Evolutionary conservation across 64 coral and sea anemone genomes (phyloP), one percentile per base, ranked within the genome.

Genomic region (Pocillopora damicornis): DNA sequence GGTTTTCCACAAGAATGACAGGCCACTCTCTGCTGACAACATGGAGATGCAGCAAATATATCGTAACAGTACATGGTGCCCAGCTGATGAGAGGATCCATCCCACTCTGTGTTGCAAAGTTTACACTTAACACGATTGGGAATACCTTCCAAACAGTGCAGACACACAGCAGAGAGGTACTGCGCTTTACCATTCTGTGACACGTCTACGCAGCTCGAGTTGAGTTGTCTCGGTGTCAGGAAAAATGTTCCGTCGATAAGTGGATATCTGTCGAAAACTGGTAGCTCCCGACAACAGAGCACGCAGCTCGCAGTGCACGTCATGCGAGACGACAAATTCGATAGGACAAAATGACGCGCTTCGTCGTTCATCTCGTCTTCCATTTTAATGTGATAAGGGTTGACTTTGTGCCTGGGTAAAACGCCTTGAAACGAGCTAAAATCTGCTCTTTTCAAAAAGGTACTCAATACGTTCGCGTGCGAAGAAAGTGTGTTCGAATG

Each of bases 311-410:
- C 88, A 8, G 88, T 88, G 14, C 88, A 86, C 9, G 92, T 90
- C 86, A 90, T 86, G 63, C 76, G 88, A 77, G 90, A 92, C 79
- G 90, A 91, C 17, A 90, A 91, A 15, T 87, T 99, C 62, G 88
- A 99, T 2, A 97, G 79, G 4, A 99, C 93, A 56, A 99, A 95
- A 61, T 92, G 91, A 25, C 97, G 76, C 15, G 93, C 93, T 9
- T 99, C 97, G 79, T 99, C 97, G 69, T 86, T 89, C 80, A 76
- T 87, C 25, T 99, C 97, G 17, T 98, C 95, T 26, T 99, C 97
- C 97, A 99, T 99, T 88, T 99, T 99, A 60, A 99, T 99, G 34
- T 99, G 93, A 76, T 95, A 99, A 30, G 97, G 97, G 86, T 99
- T 99, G 4, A 99, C 90, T 91, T 99, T 99, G 75, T 99, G 97